phyloP scores from a whole-genome alignment of 2,797 vertebrate species.

The Cirrhinus mrigala region DNA sequence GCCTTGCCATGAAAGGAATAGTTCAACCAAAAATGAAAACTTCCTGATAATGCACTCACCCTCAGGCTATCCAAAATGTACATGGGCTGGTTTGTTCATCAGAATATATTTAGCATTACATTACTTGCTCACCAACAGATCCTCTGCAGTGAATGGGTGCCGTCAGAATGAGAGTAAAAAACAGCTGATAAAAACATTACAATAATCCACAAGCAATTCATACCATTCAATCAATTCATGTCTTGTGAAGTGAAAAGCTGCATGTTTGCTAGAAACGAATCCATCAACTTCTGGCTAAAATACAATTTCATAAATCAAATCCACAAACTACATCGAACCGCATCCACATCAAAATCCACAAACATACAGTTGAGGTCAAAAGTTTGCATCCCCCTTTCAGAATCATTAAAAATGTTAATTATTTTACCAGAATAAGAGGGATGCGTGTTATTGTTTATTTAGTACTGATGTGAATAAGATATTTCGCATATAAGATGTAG shows the following conservation, averaged over 20 bases:
- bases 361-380: not conserved
- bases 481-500: no score
- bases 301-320: not conserved
- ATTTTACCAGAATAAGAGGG: no score
- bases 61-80: not conserved
- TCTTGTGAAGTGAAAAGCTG: not conserved
- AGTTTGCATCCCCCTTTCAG: no score
- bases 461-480: no score
- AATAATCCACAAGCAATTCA: not conserved
- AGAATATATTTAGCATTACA: not conserved
- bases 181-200: not conserved
- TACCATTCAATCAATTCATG: not conserved
- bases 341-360: not conserved
- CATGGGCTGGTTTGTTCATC: not conserved
- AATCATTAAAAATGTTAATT: no score
- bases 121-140: not conserved
- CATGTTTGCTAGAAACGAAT: not conserved
- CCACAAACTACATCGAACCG: no score
- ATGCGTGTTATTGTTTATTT: no score
- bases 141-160: not conserved
- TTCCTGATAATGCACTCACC: not conserved
- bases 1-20: constrained; percentile 66
- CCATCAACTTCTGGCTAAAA: not conserved
- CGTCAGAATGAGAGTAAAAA: not conserved
- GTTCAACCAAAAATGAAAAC: not conserved